Evolutionary conservation across 2,113 vertebrate species (phyloP).

Genomic region (Pachycephala philippinensis): DNA sequence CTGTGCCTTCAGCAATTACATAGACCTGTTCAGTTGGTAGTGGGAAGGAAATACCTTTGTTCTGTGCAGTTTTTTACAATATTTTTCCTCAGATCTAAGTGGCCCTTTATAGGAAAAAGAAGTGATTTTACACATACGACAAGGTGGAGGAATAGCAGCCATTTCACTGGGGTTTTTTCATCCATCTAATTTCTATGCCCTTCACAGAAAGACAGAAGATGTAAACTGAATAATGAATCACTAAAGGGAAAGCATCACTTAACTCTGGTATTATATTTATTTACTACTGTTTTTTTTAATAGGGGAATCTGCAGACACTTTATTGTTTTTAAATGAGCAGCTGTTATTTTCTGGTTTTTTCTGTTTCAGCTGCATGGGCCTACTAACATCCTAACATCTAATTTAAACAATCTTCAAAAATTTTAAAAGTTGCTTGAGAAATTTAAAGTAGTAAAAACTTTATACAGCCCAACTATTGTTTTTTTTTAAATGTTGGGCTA

Average conservation of each 20-base stretch:
- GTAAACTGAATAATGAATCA: constrained; percentile 38
- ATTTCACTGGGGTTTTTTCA: background rate
- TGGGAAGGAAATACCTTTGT: background rate
- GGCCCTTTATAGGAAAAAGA: background rate
- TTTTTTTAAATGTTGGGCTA: background rate
- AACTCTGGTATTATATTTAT: background rate
- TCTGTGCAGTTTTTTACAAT: background rate
- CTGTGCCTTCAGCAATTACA: background rate
- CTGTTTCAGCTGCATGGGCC: constrained; percentile 28
- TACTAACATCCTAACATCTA: background rate
- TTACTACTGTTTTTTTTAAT: constrained; percentile 49
- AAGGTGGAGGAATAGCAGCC: background rate
- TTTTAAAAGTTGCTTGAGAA: background rate
- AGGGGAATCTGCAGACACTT: constrained; percentile 49
- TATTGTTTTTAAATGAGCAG: constrained; percentile 59
- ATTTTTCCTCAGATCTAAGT: background rate
- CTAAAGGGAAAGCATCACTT: background rate
- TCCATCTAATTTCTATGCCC: constrained; percentile 37
- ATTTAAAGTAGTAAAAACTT: background rate
- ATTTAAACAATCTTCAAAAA: background rate
- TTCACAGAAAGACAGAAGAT: constrained; percentile 40
- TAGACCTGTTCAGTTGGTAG: background rate
- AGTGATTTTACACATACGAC: background rate
- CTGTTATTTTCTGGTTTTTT: constrained; percentile 53
- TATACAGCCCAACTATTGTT: background rate